Evolutionary conservation across 2,113 vertebrate genomes (phyloP).

Genomic region (Trinectes maculatus): DNA sequence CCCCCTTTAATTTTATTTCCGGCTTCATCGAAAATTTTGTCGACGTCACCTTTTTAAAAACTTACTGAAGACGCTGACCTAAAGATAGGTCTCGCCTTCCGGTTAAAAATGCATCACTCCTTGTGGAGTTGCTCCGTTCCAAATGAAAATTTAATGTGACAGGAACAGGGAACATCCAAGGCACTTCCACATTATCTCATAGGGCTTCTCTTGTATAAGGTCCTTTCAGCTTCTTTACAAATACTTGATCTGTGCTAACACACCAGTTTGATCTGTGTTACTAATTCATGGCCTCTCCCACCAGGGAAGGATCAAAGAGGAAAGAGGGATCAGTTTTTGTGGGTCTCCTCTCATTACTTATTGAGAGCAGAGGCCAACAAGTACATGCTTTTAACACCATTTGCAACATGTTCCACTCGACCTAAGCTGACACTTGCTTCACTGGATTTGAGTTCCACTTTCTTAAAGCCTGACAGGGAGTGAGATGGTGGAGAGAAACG

Average conservation of each 20-base stretch:
- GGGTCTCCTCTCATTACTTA: slow-evolving; percentile 71
- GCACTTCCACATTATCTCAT: slow-evolving; percentile 72
- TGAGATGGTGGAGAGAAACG: slow-evolving; percentile 57
- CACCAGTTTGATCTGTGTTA: slow-evolving; percentile 83
- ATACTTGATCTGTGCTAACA: slow-evolving; percentile 82
- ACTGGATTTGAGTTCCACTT: slow-evolving; percentile 75
- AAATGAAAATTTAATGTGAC: slow-evolving; percentile 66
- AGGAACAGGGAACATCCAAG: slow-evolving; percentile 54
- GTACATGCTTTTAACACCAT: slow-evolving; percentile 86
- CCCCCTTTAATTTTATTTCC: not conserved
- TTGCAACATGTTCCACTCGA: slow-evolving; percentile 79
- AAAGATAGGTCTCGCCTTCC: slow-evolving; percentile 59
- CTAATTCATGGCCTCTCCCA: slow-evolving; percentile 76
- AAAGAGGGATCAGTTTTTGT: slow-evolving; percentile 76
- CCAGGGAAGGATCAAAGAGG: slow-evolving; percentile 74
- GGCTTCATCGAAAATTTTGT: slow-evolving; percentile 2
- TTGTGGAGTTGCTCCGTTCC: slow-evolving; percentile 45
- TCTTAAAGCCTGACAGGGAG: slow-evolving; percentile 62
- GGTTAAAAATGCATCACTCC: slow-evolving; percentile 72
- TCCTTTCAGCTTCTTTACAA: slow-evolving; percentile 84
- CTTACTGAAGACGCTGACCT: slow-evolving; percentile 27
- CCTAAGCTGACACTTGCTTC: slow-evolving; percentile 75
- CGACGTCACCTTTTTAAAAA: slow-evolving; percentile 3
- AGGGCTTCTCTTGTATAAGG: slow-evolving; percentile 66
- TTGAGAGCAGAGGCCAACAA: slow-evolving; percentile 73